Base-by-base conservation (phyloP, 2,888 invertebrate genomes). In the Eilema sororculum region DNA sequence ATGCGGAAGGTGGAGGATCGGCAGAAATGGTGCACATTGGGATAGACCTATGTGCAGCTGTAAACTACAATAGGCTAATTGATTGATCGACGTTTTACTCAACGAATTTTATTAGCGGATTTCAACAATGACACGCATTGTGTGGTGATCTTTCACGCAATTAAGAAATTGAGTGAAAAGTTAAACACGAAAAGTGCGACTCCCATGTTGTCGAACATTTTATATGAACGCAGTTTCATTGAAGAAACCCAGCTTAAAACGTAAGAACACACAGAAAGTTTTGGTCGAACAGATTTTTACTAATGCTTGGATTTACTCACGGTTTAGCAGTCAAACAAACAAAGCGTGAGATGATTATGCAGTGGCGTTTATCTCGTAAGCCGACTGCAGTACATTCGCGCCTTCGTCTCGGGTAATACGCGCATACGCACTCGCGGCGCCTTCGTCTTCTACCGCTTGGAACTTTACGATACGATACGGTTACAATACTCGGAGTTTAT, bases 271-370 rank as follows among this genome's bases (percentile, higher is more conserved):
- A 16, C 4, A 41, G 41, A 41, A n/a, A 52, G 52, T 6, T 52
- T n/a, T 52, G n/a, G 1, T n/a, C 9, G n/a, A 52, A 52, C 52
- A n/a, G n/a, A n/a, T 52, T 52, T 41, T 52, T 52, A 52, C 2
- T 84, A 79, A 85, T 75, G 67, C 65, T 76, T 76, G 68, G 72
- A 75, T 77, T 77, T 71, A 74, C 75, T 77, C 85, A 86, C 78
- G 87, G 87, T 90, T 93, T 93, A 91, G 90, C 46, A 84, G 78
- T 84, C 84, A 75, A 86, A 88, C 87, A 88, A 91, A 89, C 88
- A 86, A 86, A 84, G 83, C 89, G 90, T 90, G 85, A 86, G 85
- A 87, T 88, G 84, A 91, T 90, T 91, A 90, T 92, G 91, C 89
- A 91, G 88, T 85, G 81, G 82, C 78, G 87, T 87, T 87, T 81